Evolutionary conservation across 2,888 invertebrate genomes (phyloP), one percentile per base, ranked within the genome.

Genomic region (Eilema griseolum): DNA sequence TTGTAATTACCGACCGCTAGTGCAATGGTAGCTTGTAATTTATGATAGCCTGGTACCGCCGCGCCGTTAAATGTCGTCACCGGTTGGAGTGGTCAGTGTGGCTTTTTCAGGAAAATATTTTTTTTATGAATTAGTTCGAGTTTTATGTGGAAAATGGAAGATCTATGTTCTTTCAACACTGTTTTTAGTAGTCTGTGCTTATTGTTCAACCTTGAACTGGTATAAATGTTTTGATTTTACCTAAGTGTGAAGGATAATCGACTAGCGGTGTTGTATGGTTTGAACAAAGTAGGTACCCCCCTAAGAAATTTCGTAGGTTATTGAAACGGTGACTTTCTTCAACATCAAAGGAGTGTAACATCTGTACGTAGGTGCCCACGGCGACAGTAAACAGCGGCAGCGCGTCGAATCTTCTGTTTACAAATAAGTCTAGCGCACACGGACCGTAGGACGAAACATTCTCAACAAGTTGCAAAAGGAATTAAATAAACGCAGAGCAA

Each of bases 11-110:
- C 79, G 74, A 73, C 75, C 76, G 81, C 79, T 77, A 76, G 83
- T 83, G 83, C 78, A 83, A 77, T 82, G 81, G 79, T 76, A 75
- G 78, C 86, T 85, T 84, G 88, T 91, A 89, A 92, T 92, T 93
- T 92, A 93, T 92, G 90, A 82, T 83, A 81, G 85, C 90, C 89
- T 91, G 88, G 90, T 90, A 87, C 81, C 83, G 75, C 85, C 82
- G 86, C 85, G 88, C 76, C 84, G 84, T 86, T 85, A 83, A 84
- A 87, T 89, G 89, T 88, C 88, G 86, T 86, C 87, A 84, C 78
- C 79, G 75, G 78, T 72, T 61, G 74, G 66, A 73, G 78, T 78
- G 82, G 78, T 77, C 77, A 80, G 74, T 73, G 74, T 80, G 82
- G 83, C 8, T 81, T 84, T 81, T 70, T 65, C 41, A 66, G 72